Conservation (phyloP, 2,888 invertebrate species). For the Drosophila histrio region DNA sequence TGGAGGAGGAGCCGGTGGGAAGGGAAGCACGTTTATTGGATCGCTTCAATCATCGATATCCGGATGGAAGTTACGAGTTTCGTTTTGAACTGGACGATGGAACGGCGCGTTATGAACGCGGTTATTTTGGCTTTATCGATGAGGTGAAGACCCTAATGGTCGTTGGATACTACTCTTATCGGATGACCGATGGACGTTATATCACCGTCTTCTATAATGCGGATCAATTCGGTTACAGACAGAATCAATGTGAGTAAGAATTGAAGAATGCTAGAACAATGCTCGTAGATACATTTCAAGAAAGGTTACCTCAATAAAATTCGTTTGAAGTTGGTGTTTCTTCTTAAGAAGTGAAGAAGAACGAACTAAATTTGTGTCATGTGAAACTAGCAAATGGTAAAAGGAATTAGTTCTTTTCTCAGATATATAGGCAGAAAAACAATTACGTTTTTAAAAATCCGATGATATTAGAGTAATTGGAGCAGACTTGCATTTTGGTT, state of each 20-base stretch:
- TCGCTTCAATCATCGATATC: constrained; percentile 77
- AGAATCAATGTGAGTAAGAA: constrained; percentile 81
- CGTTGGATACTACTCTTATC: constrained; percentile 82
- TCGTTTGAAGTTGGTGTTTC: too few relatives aligned
- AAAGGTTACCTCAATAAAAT: background rate
- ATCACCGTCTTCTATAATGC: constrained; percentile 83
- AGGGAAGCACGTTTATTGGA: constrained; percentile 60
- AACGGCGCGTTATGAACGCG: constrained; percentile 81
- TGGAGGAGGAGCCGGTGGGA: background rate
- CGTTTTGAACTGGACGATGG: constrained; percentile 81
- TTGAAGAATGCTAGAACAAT: background rate
- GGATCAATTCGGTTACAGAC: constrained; percentile 81
- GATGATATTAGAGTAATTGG: too few relatives aligned
- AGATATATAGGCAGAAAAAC: too few relatives aligned
- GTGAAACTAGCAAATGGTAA: too few relatives aligned
- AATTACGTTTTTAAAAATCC: too few relatives aligned
- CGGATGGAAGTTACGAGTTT: constrained; percentile 82
- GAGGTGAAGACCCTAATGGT: constrained; percentile 78
- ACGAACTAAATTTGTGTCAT: too few relatives aligned
- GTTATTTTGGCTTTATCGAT: constrained; percentile 75
- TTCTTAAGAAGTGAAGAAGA: too few relatives aligned
- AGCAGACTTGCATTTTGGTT: too few relatives aligned
- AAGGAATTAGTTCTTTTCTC: too few relatives aligned
- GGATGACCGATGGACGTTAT: constrained; percentile 75
- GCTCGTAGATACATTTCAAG: background rate